Evolutionary conservation across 1,140 invertebrate genomes (phyloP).

Genomic region (Drosophila bipectinata): DNA sequence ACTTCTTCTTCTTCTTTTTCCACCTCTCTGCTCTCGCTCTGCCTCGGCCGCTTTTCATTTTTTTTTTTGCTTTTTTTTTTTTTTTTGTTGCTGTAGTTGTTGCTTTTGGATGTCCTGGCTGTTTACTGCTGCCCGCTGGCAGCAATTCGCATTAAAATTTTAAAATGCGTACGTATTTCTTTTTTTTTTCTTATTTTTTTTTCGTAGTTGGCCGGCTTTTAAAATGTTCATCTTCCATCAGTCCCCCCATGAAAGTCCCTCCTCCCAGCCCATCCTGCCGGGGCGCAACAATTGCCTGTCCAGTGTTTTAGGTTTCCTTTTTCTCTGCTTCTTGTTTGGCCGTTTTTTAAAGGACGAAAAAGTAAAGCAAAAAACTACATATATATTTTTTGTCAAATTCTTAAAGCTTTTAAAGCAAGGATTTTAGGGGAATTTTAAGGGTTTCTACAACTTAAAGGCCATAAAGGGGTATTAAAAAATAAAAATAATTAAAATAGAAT

Average conservation of each 20-base stretch:
- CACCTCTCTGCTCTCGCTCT: slow-evolving; percentile 6
- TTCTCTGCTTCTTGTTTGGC: background rate
- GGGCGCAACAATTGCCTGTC: slow-evolving; percentile 22
- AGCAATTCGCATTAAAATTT: slow-evolving; percentile 69
- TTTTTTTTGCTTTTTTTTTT: slow-evolving; percentile 32
- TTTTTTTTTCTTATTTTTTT: slow-evolving; percentile 13
- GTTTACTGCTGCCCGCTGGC: slow-evolving; percentile 26
- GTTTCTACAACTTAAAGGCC: too few species aligned
- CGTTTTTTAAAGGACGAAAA: background rate
- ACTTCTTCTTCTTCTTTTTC: background rate
- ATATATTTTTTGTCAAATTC: background rate
- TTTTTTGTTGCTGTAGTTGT: slow-evolving; percentile 21
- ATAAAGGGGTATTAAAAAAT: too few species aligned
- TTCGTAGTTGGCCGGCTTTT: background rate
- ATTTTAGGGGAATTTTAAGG: background rate
- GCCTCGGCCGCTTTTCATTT: background rate
- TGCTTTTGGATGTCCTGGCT: slow-evolving; percentile 1
- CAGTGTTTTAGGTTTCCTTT: slow-evolving; percentile 5
- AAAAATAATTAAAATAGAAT: too few species aligned
- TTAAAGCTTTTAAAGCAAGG: background rate
- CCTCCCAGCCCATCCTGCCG: background rate
- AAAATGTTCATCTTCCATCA: background rate
- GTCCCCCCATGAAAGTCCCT: background rate
- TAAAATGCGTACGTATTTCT: slow-evolving; percentile 57
- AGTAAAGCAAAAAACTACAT: background rate